phyloP scores from a whole-genome alignment of 1,140 invertebrate genomes.

The Drosophila biarmipes region DNA sequence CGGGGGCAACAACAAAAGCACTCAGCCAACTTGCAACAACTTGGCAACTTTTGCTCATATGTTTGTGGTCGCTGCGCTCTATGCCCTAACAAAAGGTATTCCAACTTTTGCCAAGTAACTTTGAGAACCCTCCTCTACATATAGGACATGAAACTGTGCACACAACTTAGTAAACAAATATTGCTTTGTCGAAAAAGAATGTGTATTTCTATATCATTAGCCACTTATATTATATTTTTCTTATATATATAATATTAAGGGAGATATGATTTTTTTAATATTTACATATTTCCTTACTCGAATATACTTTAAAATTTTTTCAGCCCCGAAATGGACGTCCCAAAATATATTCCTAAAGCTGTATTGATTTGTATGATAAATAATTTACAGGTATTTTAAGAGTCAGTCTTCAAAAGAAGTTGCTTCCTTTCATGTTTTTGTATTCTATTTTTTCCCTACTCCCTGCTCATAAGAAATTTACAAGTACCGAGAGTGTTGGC shows the following conservation, averaged over 20 bases:
- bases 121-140: background rate
- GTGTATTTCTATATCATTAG: too few relatives aligned
- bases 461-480: slow-evolving; percentile 70
- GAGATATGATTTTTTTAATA: too few relatives aligned
- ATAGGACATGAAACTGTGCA: too few relatives aligned
- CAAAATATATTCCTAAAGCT: background rate
- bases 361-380: background rate
- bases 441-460: slow-evolving; percentile 10
- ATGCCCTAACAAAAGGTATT: slow-evolving; percentile 16
- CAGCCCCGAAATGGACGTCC: too few relatives aligned
- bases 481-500: slow-evolving; percentile 44
- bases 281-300: too few relatives aligned
- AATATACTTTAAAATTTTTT: too few relatives aligned
- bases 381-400: background rate
- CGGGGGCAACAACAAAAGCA: slow-evolving; percentile 44
- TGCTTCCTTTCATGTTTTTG: background rate
- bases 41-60: slow-evolving; percentile 42
- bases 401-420: background rate
- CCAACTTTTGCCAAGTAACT: background rate
- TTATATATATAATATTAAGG: too few relatives aligned
- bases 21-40: slow-evolving; percentile 29
- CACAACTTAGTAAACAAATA: too few relatives aligned
- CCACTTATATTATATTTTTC: too few relatives aligned
- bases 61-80: slow-evolving; percentile 21
- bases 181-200: too few relatives aligned